These are phyloP conservation scores for Lasioglossum morio DNA, from an alignment of 2,888 invertebrate genomes.

Conservation along the genomic window DNA sequence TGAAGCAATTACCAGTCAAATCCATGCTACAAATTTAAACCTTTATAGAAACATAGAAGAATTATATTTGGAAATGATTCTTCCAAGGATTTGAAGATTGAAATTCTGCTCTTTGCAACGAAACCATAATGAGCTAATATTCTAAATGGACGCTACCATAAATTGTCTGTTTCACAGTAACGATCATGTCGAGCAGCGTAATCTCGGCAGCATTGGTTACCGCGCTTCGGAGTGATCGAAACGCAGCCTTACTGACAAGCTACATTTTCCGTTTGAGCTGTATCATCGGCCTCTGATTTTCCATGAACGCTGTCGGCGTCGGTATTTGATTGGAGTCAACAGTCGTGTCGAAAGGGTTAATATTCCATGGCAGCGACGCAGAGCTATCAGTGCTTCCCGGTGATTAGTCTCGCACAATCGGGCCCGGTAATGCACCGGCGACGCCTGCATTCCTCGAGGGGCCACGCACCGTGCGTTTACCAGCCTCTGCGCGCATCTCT, in stretches of 20 bases:
- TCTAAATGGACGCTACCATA: background rate
- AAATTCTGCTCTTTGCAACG: no score
- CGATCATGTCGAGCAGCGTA: background rate
- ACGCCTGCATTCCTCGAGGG: slow-evolving; percentile 43
- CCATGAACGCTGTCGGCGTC: no score
- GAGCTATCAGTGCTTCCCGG: slow-evolving; percentile 33
- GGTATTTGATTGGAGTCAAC: background rate
- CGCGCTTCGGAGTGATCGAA: background rate
- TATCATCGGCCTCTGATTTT: background rate
- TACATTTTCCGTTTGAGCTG: background rate
- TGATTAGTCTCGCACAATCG: slow-evolving; percentile 47
- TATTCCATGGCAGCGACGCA: slow-evolving; percentile 23
- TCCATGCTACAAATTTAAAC: no score
- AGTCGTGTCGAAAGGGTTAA: slow-evolving; percentile 36
- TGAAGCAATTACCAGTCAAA: no score
- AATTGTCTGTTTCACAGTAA: background rate
- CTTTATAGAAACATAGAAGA: no score
- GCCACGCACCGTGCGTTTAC: slow-evolving; percentile 11
- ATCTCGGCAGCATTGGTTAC: background rate
- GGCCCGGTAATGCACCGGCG: slow-evolving; percentile 20
- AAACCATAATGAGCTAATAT: background rate
- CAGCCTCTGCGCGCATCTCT: background rate
- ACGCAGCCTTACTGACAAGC: background rate
- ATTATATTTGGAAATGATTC: no score
- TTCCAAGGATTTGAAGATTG: no score